A percentile compares a stretch with the other conserved stretches of the same genome.
These are phyloP conservation scores for Sarcophaga rosellei DNA, from an alignment of 2,888 invertebrate genomes.

Conservation along the genomic window DNA sequence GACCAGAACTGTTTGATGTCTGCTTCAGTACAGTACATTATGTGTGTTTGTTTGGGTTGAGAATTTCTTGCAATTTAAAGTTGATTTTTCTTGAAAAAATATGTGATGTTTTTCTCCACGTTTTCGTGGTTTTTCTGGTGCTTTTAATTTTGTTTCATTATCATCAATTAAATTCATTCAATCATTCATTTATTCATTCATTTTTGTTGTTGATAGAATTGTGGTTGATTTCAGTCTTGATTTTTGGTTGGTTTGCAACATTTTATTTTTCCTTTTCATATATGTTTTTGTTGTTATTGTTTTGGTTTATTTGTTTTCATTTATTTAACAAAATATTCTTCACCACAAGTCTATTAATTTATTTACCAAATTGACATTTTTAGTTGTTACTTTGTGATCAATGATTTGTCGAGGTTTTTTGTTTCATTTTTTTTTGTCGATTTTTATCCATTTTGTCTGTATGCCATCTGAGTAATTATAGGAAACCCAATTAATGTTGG, in stretches of 20 bases:
- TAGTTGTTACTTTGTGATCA: constrained; percentile 39
- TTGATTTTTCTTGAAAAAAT: constrained; percentile 1
- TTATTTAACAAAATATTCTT: constrained; percentile 51
- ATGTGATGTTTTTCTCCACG: background rate
- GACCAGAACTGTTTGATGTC: background rate
- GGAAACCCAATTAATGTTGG: constrained; percentile 36
- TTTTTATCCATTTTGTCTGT: constrained; percentile 1
- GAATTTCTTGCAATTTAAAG: constrained; percentile 44
- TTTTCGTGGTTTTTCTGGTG: background rate
- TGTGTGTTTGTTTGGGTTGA: constrained; percentile 41
- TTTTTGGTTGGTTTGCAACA: background rate
- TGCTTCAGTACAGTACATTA: constrained; percentile 59
- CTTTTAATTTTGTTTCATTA: background rate
- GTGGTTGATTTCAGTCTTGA: constrained; percentile 24
- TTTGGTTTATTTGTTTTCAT: constrained; percentile 1
- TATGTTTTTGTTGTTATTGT: background rate
- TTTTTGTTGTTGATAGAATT: constrained; percentile 30
- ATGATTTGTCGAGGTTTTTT: constrained; percentile 1
- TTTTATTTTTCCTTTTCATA: constrained; percentile 2
- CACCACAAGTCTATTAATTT: constrained; percentile 44
- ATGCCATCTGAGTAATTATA: background rate
- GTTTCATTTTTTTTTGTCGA: background rate
- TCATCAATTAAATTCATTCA: background rate
- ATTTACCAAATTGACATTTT: constrained; percentile 55
- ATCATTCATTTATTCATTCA: constrained; percentile 13